Percentiles rank a stretch among this genome's conserved stretches.
Evolutionary conservation across 2,797 vertebrate genomes (phyloP).

Genomic region (Neomorphus geoffroyi): DNA sequence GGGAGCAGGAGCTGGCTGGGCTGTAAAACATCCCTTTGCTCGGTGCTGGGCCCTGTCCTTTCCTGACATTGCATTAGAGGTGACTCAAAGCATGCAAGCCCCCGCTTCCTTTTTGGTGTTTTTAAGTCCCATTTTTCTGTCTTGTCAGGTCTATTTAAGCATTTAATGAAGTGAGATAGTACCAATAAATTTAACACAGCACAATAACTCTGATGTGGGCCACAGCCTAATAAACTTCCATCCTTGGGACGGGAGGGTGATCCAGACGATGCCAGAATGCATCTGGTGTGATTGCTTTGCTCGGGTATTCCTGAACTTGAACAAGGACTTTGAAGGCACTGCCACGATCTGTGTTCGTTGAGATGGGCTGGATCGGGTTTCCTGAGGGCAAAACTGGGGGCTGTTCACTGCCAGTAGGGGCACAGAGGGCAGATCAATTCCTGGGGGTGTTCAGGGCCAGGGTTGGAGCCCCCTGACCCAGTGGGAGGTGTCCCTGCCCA

Average conservation of each 20-base stretch:
- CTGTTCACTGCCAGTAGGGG: not conserved
- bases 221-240: conserved; percentile 72
- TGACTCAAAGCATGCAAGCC: conserved; percentile 47
- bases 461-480: no score
- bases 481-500: no score
- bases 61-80: conserved; percentile 20
- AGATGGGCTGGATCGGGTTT: not conserved
- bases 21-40: not conserved
- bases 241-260: conserved; percentile 58
- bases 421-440: not conserved
- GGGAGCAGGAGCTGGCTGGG: rapidly evolving
- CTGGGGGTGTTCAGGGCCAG: no score
- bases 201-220: conserved; percentile 75
- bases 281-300: conserved; percentile 58
- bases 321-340: conserved; percentile 64
- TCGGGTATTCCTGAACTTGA: conserved; percentile 64
- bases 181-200: conserved; percentile 78
- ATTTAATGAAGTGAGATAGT: conserved; percentile 80
- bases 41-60: rapidly evolving
- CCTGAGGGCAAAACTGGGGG: not conserved
- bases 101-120: conserved; percentile 26
- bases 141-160: conserved; percentile 80
- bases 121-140: conserved; percentile 71
- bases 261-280: conserved; percentile 37
- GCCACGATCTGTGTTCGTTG: not conserved